Evolutionary conservation across 2,797 vertebrate species (phyloP).

Genomic region (Uromys caudimaculatus): DNA sequence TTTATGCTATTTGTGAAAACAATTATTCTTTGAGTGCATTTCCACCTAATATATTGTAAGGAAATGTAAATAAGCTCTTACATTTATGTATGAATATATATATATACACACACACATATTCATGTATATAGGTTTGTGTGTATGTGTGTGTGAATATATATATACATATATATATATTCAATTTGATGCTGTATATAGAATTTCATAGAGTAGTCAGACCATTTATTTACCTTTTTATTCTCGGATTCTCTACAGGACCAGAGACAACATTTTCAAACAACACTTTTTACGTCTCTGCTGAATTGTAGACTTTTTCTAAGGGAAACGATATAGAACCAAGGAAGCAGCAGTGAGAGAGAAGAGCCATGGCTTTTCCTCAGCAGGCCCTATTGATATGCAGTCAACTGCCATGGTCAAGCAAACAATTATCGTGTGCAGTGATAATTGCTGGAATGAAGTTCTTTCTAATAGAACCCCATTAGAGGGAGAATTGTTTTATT

Average conservation of each 20-base stretch:
- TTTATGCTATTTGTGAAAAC: background rate
- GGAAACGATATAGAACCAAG: background rate
- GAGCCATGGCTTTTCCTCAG: background rate
- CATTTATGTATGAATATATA: background rate
- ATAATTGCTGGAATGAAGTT: background rate
- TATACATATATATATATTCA: background rate
- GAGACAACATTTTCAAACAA: background rate
- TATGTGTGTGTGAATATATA: background rate
- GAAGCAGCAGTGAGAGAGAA: background rate
- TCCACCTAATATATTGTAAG: background rate
- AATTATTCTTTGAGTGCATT: conserved; percentile 10
- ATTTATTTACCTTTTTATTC: conserved; percentile 10
- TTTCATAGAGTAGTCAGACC: background rate
- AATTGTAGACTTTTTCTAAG: background rate
- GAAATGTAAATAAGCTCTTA: background rate
- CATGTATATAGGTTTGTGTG: too few species aligned
- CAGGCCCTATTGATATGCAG: background rate
- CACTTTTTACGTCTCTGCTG: background rate
- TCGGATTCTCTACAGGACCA: background rate
- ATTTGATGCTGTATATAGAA: background rate
- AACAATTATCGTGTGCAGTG: conserved; percentile 17
- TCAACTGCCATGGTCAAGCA: background rate
- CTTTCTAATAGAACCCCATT: background rate
- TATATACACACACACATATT: too few species aligned
- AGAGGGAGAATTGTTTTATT: background rate